Conservation (phyloP, 2,888 invertebrate genomes). For the Epirrita christyi region DNA sequence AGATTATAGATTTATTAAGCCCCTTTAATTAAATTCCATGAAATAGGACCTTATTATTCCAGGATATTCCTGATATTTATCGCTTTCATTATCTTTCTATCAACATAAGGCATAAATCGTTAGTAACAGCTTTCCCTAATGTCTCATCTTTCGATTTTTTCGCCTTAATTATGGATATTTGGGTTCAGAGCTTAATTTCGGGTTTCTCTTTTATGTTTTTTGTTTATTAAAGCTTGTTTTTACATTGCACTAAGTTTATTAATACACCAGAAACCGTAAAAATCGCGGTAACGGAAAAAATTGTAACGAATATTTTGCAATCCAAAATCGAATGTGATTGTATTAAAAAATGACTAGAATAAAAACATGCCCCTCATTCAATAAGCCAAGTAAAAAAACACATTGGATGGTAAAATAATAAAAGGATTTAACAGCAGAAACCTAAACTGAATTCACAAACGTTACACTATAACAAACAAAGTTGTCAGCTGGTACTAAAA, state of each 20-base stretch:
- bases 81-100: constrained; percentile 2
- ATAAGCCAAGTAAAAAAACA: too few species aligned
- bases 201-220: too few species aligned
- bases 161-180: constrained; percentile 6
- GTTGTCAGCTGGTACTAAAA: constrained; percentile 18
- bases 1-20: too few species aligned
- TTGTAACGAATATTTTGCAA: too few species aligned
- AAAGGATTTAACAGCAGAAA: not conserved
- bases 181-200: not conserved
- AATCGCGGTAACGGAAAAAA: too few species aligned
- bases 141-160: constrained; percentile 3
- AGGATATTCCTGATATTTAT: constrained; percentile 1
- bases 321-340: too few species aligned
- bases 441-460: constrained; percentile 1
- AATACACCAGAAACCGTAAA: too few species aligned
- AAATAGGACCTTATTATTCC: not conserved
- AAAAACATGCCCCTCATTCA: too few species aligned
- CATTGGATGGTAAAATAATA: too few species aligned
- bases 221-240: too few species aligned
- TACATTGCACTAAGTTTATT: too few species aligned
- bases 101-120: constrained; percentile 5
- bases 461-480: constrained; percentile 12
- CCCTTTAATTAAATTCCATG: not conserved
- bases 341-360: too few species aligned
- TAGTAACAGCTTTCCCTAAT: constrained; percentile 14